Evolutionary conservation across 1,140 invertebrate genomes (phyloP).

Genomic region (Pectinophora gossypiella): DNA sequence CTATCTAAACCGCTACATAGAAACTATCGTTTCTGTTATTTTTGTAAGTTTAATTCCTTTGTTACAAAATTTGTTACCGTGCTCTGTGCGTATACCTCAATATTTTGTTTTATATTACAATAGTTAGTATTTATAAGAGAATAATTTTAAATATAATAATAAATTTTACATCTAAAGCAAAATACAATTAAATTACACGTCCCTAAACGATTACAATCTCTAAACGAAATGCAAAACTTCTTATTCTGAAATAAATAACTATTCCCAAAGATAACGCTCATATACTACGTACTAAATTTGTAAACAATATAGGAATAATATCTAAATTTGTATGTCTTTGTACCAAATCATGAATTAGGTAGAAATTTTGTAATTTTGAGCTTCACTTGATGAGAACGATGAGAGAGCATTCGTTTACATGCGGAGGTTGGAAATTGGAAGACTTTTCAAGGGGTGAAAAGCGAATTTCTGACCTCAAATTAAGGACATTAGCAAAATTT

Average conservation of each 20-base stretch:
- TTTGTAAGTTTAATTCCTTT: background rate
- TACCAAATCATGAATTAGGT: constrained; percentile 56
- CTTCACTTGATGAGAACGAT: constrained; percentile 25
- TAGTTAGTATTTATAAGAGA: constrained; percentile 6
- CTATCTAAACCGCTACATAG: too few relatives aligned
- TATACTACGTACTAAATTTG: constrained; percentile 49
- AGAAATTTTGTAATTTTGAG: constrained; percentile 43
- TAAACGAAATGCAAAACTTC: constrained; percentile 58
- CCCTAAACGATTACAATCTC: constrained; percentile 43
- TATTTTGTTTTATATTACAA: constrained; percentile 16
- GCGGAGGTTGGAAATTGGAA: constrained; percentile 37
- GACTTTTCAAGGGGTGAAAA: constrained; percentile 54
- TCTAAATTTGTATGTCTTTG: constrained; percentile 69
- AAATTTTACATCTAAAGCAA: constrained; percentile 48
- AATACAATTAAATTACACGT: constrained; percentile 43
- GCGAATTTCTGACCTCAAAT: constrained; percentile 41
- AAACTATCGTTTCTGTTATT: background rate
- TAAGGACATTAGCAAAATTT: constrained; percentile 55
- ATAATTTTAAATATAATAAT: constrained; percentile 17
- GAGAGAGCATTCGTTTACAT: constrained; percentile 12
- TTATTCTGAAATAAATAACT: constrained; percentile 64
- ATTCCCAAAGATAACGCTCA: constrained; percentile 32
- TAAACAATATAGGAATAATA: constrained; percentile 57
- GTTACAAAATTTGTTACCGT: background rate
- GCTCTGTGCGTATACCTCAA: constrained; percentile 16